A percentile compares a stretch with the other conserved stretches of the same genome.
These are phyloP conservation scores for Rhizomys pruinosus DNA, from an alignment of 2,113 vertebrate species.

Conservation along the genomic window DNA sequence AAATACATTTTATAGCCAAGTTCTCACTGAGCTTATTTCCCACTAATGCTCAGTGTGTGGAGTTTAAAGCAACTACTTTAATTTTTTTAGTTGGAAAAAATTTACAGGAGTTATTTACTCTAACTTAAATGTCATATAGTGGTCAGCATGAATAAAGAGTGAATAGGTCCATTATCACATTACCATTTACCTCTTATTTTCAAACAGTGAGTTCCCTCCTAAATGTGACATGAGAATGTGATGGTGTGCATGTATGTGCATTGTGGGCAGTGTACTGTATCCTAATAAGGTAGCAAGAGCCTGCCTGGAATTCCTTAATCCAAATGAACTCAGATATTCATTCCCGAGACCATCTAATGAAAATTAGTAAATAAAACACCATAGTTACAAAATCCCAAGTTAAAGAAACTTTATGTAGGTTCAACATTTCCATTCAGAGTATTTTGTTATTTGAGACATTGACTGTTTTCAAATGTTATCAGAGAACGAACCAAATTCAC, in stretches of 20 bases:
- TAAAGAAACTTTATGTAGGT: neutral
- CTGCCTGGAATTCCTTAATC: neutral
- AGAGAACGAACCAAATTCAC: neutral
- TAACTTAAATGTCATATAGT: neutral
- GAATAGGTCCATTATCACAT: neutral
- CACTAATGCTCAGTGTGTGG: neutral
- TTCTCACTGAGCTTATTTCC: conserved; percentile 12
- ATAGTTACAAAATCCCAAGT: neutral
- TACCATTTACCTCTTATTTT: neutral
- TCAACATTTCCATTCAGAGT: neutral
- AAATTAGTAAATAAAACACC: conserved; percentile 2
- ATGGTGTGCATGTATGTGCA: neutral
- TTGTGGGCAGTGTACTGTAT: neutral
- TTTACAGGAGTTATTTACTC: neutral
- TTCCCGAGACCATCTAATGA: neutral
- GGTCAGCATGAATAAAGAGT: neutral
- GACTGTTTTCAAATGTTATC: neutral
- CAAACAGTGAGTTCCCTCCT: neutral
- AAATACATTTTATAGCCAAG: no score
- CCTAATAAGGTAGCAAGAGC: neutral
- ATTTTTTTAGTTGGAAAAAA: neutral
- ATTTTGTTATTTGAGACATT: neutral
- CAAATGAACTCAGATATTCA: neutral
- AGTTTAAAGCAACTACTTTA: neutral
- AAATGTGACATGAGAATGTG: neutral